Conservation (phyloP, 1,140 invertebrate genomes). For the Homalodisca vitripennis region DNA sequence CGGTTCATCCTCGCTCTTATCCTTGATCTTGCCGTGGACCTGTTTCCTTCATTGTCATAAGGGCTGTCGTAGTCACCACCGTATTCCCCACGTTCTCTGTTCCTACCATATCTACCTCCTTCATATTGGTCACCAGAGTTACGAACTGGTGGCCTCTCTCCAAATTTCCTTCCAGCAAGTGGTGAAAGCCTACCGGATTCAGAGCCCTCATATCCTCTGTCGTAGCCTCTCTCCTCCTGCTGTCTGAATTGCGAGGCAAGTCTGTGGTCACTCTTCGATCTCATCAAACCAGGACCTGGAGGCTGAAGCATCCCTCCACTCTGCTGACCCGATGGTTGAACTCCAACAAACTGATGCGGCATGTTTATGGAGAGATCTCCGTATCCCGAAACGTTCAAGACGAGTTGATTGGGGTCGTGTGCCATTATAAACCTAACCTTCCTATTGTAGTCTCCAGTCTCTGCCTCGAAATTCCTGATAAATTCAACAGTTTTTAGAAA, state of each 20-base stretch:
- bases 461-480: conserved; percentile 89
- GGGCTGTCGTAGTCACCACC: conserved; percentile 45
- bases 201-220: conserved; percentile 48
- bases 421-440: conserved; percentile 79
- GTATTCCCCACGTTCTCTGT: conserved; percentile 10
- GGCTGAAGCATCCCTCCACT: conserved; percentile 57
- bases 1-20: conserved; percentile 72
- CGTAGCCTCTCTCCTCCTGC: conserved; percentile 65
- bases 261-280: conserved; percentile 91
- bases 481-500: conserved; percentile 93
- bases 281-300: conserved; percentile 72
- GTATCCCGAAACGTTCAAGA: conserved; percentile 74
- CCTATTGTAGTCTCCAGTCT: conserved; percentile 83
- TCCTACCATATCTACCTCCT: conserved; percentile 28
- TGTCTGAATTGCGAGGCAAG: conserved; percentile 85
- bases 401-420: conserved; percentile 86
- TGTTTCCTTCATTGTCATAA: conserved; percentile 56
- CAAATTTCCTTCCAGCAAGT: conserved; percentile 69
- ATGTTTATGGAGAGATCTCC: conserved; percentile 81
- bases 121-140: conserved; percentile 36
- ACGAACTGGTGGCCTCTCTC: conserved; percentile 54
- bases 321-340: conserved; percentile 48
- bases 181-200: conserved; percentile 57
- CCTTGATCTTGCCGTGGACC: conserved; percentile 56
- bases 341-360: conserved; percentile 52